Base-by-base conservation (phyloP, 37 sponge, comb jelly and placozoan species). In the Diacarnus erythraeanus region DNA sequence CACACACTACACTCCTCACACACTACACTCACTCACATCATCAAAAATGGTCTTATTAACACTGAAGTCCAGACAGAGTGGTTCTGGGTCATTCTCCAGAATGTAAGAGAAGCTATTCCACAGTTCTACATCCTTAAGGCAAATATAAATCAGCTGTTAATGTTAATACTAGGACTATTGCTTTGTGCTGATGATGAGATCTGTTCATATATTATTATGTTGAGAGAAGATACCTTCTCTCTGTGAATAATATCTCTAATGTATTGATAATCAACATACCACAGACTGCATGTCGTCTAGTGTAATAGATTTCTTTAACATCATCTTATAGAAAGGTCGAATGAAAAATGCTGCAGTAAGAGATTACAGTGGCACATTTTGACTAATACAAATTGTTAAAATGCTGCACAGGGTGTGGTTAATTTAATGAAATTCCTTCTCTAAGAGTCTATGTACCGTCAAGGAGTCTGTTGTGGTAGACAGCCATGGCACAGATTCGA, bases 291-390 rank as follows among this genome's bases (percentile, higher is more conserved):
- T 91, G 85, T 98, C 99, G 17, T 93, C 92, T 35, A 98, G 69
- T 2, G 80, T 92, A 59, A 96, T 88, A 34, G 78, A 66, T 67
- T 87, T 89, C 25, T 83, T 84, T 65, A 98, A 65, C 77, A 98
- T 91, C 88, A 96, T 91, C 85, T 98, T 98, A 87, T 98, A 98
- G 84, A 98, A 98, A n/a, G 99, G 93, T 0, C 97, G 90, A 35
- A 96, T 93, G 83, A 98, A 98, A 85, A 96, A 98, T 27, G 94
- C 99, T 98, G 72, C 51, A 47, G 51, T 47, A 47, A 47, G 12
- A 47, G 6, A 47, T 47, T 15, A 12, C 51, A 47, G 10, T n/a
- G n/a, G n/a, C n/a, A n/a, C n/a, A n/a, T n/a, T n/a, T n/a, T n/a
- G n/a, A n/a, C n/a, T n/a, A n/a, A n/a, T n/a, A n/a, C n/a, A n/a